phyloP scores from a whole-genome alignment of 2,113 vertebrate species.

The Microcebus tavaratra region DNA sequence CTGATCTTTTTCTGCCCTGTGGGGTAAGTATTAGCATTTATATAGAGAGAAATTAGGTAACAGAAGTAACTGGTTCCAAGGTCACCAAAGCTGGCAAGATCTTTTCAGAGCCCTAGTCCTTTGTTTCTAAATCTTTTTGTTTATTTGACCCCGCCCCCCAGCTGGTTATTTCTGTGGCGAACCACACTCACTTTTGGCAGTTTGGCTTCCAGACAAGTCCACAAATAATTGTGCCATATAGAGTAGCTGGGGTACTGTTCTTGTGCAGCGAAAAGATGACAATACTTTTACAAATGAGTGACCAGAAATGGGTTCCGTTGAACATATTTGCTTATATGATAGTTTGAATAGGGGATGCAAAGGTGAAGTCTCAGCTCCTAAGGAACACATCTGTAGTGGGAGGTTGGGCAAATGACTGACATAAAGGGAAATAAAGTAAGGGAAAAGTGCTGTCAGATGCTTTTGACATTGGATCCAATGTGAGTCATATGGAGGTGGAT shows the following conservation, averaged over 20 bases:
- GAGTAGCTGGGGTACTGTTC: background rate
- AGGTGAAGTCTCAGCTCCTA: background rate
- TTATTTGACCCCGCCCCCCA: background rate
- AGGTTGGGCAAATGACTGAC: background rate
- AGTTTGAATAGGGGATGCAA: background rate
- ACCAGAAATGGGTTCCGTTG: background rate
- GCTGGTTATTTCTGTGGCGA: background rate
- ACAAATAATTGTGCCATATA: background rate
- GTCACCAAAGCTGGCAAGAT: constrained; percentile 30
- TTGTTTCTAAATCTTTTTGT: constrained; percentile 17
- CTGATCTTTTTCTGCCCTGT: background rate
- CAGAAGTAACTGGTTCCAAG: background rate
- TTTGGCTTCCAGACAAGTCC: background rate
- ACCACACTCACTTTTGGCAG: background rate
- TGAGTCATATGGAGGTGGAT: background rate
- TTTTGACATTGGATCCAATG: background rate
- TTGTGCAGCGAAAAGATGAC: background rate
- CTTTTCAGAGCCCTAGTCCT: background rate
- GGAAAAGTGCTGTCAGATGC: background rate
- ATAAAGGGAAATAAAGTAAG: background rate
- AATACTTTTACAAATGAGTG: background rate
- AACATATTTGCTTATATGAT: background rate
- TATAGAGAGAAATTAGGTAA: constrained; percentile 23
- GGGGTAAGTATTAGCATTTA: background rate
- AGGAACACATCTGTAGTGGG: background rate